phyloP scores from a whole-genome alignment of 2,888 invertebrate genomes.

The Coleophora deauratella region DNA sequence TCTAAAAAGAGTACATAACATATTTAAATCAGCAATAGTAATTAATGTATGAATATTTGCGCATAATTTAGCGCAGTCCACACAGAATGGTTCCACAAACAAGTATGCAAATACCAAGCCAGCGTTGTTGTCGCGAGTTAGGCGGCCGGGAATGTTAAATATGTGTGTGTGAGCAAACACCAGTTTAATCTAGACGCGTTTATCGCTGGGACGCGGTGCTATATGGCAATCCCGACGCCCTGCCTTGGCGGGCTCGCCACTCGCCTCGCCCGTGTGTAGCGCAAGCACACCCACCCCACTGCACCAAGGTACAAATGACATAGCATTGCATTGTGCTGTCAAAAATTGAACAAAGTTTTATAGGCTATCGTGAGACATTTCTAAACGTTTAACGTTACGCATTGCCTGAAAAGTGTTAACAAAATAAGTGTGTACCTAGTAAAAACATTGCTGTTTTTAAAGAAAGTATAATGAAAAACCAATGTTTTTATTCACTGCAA shows the following conservation, averaged over 20 bases:
- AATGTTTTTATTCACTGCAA: too few relatives aligned
- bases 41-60: too few relatives aligned
- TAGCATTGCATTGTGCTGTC: too few relatives aligned
- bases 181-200: slow-evolving; percentile 67
- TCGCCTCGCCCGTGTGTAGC: not conserved
- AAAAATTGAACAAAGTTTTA: too few relatives aligned
- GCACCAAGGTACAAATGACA: slow-evolving; percentile 11
- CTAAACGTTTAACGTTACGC: too few relatives aligned
- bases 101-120: slow-evolving; percentile 61
- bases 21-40: too few relatives aligned
- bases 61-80: slow-evolving; percentile 20
- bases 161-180: slow-evolving; percentile 64
- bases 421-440: too few relatives aligned
- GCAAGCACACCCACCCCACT: slow-evolving; percentile 6
- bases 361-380: too few relatives aligned
- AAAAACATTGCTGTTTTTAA: too few relatives aligned
- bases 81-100: slow-evolving; percentile 60
- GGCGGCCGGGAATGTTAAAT: slow-evolving; percentile 58
- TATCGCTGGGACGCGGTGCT: slow-evolving; percentile 39
- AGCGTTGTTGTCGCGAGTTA: slow-evolving; percentile 51
- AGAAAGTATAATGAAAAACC: too few relatives aligned
- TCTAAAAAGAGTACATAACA: too few relatives aligned
- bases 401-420: too few relatives aligned
- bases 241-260: slow-evolving; percentile 17
- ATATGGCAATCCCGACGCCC: slow-evolving; percentile 16